A percentile compares a stretch with the other conserved stretches of the same genome.
phyloP scores from a whole-genome alignment of 2,113 vertebrate species.

The Corythaeola cristata region DNA sequence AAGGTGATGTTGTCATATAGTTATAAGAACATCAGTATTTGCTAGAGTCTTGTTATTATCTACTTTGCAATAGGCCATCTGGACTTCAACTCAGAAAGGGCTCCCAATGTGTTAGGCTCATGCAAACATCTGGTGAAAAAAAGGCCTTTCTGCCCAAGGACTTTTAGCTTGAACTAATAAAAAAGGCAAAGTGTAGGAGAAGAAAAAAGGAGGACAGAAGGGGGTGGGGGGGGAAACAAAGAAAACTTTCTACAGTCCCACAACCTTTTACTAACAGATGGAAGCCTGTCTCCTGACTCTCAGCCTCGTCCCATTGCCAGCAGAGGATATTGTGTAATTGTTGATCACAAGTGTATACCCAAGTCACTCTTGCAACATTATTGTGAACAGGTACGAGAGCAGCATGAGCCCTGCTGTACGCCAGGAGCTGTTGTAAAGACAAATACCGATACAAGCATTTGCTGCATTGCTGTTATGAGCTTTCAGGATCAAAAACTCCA shows the following conservation, averaged over 20 bases:
- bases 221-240: too few relatives aligned
- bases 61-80: slow-evolving; percentile 42
- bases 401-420: rapidly evolving
- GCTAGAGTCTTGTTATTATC: slow-evolving; percentile 42
- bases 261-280: slow-evolving; percentile 19
- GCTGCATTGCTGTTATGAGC: background rate
- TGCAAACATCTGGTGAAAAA: slow-evolving; percentile 52
- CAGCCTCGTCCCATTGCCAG: background rate
- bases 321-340: background rate
- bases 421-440: background rate
- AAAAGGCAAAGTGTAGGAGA: slow-evolving; percentile 1
- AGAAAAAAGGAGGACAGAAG: background rate
- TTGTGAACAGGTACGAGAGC: background rate
- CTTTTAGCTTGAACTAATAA: slow-evolving; percentile 7
- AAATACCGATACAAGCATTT: rapidly evolving
- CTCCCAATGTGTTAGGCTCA: slow-evolving; percentile 20
- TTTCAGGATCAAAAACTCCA: background rate
- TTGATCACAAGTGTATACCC: background rate
- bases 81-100: slow-evolving; percentile 9
- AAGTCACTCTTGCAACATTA: background rate
- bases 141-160: slow-evolving; percentile 13
- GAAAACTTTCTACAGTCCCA: background rate
- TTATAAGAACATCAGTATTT: slow-evolving; percentile 10
- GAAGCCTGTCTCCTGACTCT: background rate
- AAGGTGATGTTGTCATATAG: slow-evolving; percentile 7